A percentile compares a stretch with the other conserved stretches of the same genome.
Evolutionary conservation across 2,113 vertebrate species (phyloP).

Genomic region (Aegithalos caudatus): DNA sequence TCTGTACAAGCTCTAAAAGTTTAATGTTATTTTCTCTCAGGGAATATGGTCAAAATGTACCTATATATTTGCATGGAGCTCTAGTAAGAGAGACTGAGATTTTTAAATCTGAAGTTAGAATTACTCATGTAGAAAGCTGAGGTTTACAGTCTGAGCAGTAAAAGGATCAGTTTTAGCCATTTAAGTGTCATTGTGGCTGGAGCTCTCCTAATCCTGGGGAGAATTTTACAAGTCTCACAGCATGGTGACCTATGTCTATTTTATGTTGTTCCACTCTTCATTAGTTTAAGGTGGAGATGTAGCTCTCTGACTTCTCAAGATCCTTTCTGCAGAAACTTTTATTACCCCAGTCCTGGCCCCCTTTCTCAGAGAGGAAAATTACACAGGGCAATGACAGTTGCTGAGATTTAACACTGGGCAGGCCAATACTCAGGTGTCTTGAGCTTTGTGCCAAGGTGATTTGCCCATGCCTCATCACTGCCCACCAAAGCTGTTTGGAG

Average conservation of each 20-base stretch:
- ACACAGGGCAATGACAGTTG: not conserved
- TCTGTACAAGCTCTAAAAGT: not conserved
- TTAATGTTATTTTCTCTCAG: not conserved
- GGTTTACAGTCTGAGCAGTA: not conserved
- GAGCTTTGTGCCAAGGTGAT: not conserved
- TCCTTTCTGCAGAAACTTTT: not conserved
- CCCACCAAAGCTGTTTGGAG: not conserved
- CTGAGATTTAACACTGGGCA: not conserved
- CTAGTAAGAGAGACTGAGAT: not conserved
- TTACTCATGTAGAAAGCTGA: not conserved
- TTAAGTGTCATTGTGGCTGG: not conserved
- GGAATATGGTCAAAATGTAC: not conserved
- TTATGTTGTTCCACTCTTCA: not conserved
- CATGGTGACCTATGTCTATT: not conserved
- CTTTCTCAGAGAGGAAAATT: not conserved
- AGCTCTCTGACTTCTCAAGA: not conserved
- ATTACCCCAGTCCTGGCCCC: not conserved
- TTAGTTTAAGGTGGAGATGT: not conserved
- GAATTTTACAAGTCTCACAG: not conserved
- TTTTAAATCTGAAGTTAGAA: not conserved
- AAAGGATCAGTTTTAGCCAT: not conserved
- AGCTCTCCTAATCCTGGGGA: not conserved
- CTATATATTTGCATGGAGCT: not conserved
- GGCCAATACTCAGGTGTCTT: not conserved
- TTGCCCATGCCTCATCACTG: fast-evolving